Evolutionary conservation across 2,888 invertebrate genomes (phyloP), one percentile per base, ranked within the genome.

Genomic region (Chrysolina oricalcia): DNA sequence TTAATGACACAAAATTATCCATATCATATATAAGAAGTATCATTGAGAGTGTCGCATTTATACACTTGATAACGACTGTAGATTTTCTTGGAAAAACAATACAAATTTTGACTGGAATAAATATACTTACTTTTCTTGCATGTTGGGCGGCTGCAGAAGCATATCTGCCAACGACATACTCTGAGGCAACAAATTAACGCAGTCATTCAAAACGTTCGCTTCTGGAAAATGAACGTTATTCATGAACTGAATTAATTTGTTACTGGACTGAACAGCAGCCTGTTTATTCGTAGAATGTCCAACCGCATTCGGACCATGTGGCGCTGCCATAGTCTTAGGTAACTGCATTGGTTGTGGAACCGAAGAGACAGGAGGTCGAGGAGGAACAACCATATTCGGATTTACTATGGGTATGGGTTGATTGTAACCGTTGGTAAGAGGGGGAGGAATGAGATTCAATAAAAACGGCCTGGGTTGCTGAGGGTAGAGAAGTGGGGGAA

Each of bases 201-300:
- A 87, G 76, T 88, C 87, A 64, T 82, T 86, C 46, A 87, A 75
- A n/a, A 84, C 80, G 40, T 84, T 83, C 43, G 86, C 85, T 83
- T 90, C 90, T 0, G 90, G 90, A 79, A 91, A 90, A 85, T 92
- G 91, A 5, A 91, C 91, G 82, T 91, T 92, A 79, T 91, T 91
- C 70, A 91, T 87, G 85, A 92, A 92, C 82, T 91, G 91, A 76
- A 91, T 91, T 72, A 89, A 85, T 71, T 90, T 91, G 78, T 91
- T 83, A 70, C 78, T 83, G 15, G 81, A 84, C 43, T 71, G 76
- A 9, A 43, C n/a, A 2, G 59, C 19, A 1, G 50, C 48, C 19
- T 70, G 70, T 23, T 59, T 46, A n/a, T 46, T 27, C 40, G 40
- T 27, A 35, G 70, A 3, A 13, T 64, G 63, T 19, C 46, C 72